phyloP scores from a whole-genome alignment of 2,888 invertebrate species.

The Drosophila mimica region DNA sequence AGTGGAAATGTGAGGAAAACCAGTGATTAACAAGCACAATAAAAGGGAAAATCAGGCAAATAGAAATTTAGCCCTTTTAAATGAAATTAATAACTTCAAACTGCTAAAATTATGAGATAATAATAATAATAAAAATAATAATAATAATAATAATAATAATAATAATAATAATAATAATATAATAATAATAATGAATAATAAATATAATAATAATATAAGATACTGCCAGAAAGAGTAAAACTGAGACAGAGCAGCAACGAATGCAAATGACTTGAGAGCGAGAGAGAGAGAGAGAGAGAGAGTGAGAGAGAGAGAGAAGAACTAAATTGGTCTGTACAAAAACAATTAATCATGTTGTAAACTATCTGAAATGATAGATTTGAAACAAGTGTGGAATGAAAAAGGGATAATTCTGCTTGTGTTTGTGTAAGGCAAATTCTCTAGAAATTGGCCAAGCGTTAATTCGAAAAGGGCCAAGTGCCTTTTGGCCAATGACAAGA shows the following conservation, averaged over 20 bases:
- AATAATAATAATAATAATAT: too few species aligned
- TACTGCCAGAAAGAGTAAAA: background rate
- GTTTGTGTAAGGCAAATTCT: background rate
- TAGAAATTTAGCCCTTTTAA: background rate
- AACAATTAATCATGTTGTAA: background rate
- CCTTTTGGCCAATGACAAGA: slow-evolving; percentile 23
- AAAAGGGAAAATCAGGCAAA: background rate
- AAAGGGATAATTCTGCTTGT: background rate
- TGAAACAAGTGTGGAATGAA: background rate
- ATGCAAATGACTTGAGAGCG: too few species aligned
- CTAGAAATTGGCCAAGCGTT: slow-evolving; percentile 16
- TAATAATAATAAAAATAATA: background rate
- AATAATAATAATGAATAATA: too few species aligned
- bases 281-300: background rate
- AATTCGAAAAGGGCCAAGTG: background rate
- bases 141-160: too few species aligned
- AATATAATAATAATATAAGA: background rate
- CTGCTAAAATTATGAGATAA: background rate
- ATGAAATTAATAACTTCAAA: background rate
- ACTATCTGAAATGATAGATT: background rate
- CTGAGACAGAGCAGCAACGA: background rate
- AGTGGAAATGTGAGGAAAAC: background rate
- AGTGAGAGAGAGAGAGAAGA: background rate
- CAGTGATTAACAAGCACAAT: background rate
- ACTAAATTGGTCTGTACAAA: background rate